These are phyloP conservation scores for Andrena dorsata DNA, from an alignment of 2,888 invertebrate species.

Conservation along the genomic window DNA sequence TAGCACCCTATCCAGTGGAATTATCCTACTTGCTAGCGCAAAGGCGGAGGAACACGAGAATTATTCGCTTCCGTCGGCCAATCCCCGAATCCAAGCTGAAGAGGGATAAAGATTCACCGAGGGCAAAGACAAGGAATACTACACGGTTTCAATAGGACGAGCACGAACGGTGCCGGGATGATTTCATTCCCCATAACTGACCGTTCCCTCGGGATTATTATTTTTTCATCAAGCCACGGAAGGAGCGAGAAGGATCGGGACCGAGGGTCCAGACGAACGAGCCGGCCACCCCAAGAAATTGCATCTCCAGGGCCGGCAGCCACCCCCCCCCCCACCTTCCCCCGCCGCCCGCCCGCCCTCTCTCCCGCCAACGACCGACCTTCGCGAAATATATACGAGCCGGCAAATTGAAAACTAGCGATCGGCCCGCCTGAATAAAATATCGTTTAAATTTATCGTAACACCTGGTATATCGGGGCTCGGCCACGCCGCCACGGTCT, in stretches of 20 bases:
- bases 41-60: background rate
- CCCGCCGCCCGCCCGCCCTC: slow-evolving; percentile 53
- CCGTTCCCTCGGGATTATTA: slow-evolving; percentile 83
- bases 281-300: slow-evolving; percentile 82
- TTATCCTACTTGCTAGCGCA: slow-evolving; percentile 3
- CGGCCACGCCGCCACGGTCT: slow-evolving; percentile 68
- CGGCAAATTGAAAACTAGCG: slow-evolving; percentile 85
- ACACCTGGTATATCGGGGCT: slow-evolving; percentile 82
- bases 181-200: slow-evolving; percentile 81
- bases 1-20: slow-evolving; percentile 7
- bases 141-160: slow-evolving; percentile 49
- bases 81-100: slow-evolving; percentile 27
- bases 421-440: slow-evolving; percentile 84
- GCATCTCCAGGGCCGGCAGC: slow-evolving; percentile 78
- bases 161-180: slow-evolving; percentile 72
- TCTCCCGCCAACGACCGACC: slow-evolving; percentile 58
- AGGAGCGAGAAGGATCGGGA: slow-evolving; percentile 50
- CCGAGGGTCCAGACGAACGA: slow-evolving; percentile 71
- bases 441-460: slow-evolving; percentile 84
- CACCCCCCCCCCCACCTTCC: slow-evolving; percentile 58
- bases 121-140: slow-evolving; percentile 42
- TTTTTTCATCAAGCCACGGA: slow-evolving; percentile 83
- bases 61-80: background rate
- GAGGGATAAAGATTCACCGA: slow-evolving; percentile 31
- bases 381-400: slow-evolving; percentile 83